Evolutionary conservation across 2,797 vertebrate genomes (phyloP).

Genomic region (Limosa lapponica): DNA sequence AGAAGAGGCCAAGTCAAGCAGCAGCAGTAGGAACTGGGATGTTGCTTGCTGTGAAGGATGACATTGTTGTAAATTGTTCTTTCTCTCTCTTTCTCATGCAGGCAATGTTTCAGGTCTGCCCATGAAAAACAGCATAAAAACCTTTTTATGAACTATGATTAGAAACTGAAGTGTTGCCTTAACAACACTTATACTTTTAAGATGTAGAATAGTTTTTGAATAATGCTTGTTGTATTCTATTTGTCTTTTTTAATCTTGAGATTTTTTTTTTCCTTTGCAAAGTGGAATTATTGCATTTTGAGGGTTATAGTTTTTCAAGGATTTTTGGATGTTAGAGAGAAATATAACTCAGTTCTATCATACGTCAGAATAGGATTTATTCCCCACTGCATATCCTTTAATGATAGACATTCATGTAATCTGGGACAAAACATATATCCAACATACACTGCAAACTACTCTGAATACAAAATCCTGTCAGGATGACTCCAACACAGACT

Average conservation of each 20-base stretch:
- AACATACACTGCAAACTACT: not conserved
- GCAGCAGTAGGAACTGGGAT: not conserved
- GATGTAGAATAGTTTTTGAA: not conserved
- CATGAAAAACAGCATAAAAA: not conserved
- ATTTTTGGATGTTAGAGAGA: not conserved
- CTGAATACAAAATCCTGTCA: not conserved
- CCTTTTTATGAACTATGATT: not conserved
- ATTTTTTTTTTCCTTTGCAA: not conserved
- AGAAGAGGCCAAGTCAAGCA: not conserved
- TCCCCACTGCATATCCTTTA: not conserved
- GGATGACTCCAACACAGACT: not conserved
- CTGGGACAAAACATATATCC: not conserved
- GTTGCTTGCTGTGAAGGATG: not conserved
- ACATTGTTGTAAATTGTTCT: not conserved
- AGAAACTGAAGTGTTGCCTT: not conserved
- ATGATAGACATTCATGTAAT: not conserved
- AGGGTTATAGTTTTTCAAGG: not conserved
- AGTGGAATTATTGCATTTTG: not conserved
- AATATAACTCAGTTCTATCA: fast-evolving
- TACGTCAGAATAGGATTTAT: not conserved
- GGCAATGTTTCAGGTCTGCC: not conserved
- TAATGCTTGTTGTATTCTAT: not conserved
- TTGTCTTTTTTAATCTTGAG: not conserved
- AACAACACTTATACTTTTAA: not conserved
- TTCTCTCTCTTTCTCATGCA: not conserved